A percentile compares a stretch with the other conserved stretches of the same genome.
These are phyloP conservation scores for Pontoporia blainvillei DNA, from an alignment of 2,113 vertebrate species.

Conservation along the genomic window DNA sequence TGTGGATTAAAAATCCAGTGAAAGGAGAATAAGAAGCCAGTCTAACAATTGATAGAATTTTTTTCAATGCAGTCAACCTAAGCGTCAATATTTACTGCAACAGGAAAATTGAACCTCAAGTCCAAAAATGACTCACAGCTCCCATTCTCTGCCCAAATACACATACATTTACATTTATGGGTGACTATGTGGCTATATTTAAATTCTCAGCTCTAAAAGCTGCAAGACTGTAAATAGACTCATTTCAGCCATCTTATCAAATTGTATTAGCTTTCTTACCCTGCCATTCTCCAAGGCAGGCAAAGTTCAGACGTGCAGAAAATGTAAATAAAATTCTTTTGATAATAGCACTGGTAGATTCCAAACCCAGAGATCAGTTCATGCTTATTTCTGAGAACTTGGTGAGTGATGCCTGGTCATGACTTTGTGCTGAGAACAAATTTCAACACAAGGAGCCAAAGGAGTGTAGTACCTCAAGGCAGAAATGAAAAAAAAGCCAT, in stretches of 20 bases:
- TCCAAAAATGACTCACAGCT: slow-evolving; percentile 45
- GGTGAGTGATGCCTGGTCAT: slow-evolving; percentile 57
- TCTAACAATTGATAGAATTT: slow-evolving; percentile 35
- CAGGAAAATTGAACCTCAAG: slow-evolving; percentile 44
- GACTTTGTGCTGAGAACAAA: slow-evolving; percentile 27
- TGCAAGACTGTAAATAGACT: slow-evolving; percentile 62
- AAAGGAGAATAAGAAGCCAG: slow-evolving; percentile 40
- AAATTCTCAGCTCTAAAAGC: slow-evolving; percentile 54
- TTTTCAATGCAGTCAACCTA: slow-evolving; percentile 38
- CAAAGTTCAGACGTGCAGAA: slow-evolving; percentile 60
- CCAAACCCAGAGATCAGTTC: slow-evolving; percentile 73
- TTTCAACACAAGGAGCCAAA: slow-evolving; percentile 58
- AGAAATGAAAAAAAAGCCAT: background rate
- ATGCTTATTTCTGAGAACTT: slow-evolving; percentile 63
- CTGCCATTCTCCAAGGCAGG: slow-evolving; percentile 63
- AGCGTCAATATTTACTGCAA: slow-evolving; percentile 64
- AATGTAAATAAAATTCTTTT: slow-evolving; percentile 76
- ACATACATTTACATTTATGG: slow-evolving; percentile 51
- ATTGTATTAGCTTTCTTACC: slow-evolving; percentile 70
- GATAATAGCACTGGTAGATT: slow-evolving; percentile 65
- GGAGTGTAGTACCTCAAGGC: background rate
- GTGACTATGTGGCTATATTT: slow-evolving; percentile 50
- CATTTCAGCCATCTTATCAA: slow-evolving; percentile 69
- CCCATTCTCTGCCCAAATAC: slow-evolving; percentile 37
- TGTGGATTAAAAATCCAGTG: slow-evolving; percentile 51